phyloP scores from a whole-genome alignment of 2,888 invertebrate genomes.

The Hydriomena furcata region DNA sequence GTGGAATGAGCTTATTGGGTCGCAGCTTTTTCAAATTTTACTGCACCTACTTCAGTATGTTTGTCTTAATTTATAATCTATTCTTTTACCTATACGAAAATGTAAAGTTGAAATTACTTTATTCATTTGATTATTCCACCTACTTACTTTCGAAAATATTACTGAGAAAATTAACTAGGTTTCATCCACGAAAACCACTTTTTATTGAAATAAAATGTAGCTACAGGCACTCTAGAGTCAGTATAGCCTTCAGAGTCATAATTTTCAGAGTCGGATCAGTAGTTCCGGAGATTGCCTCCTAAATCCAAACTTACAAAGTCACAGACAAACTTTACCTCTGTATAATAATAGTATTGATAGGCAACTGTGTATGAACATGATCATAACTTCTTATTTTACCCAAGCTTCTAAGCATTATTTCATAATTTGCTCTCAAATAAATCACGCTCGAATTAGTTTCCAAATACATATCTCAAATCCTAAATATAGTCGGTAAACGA shows the following conservation, averaged over 20 bases:
- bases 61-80: no score
- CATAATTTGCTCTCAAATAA: not conserved
- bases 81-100: not conserved
- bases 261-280: no score
- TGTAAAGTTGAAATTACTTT: not conserved
- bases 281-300: no score
- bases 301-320: no score
- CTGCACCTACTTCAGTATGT: not conserved
- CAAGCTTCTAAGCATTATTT: not conserved
- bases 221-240: no score
- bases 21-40: conserved; percentile 7
- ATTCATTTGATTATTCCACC: not conserved
- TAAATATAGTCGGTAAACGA: conserved; percentile 18
- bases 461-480: no score
- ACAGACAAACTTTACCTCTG: no score
- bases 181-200: no score
- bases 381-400: not conserved
- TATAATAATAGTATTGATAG: no score
- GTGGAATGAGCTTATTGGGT: conserved; percentile 9
- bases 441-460: not conserved
- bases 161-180: no score
- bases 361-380: not conserved
- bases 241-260: no score
- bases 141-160: not conserved
- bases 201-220: no score